Conservation (phyloP, 2,113 vertebrate species). For the Nothobranchius furzeri region DNA sequence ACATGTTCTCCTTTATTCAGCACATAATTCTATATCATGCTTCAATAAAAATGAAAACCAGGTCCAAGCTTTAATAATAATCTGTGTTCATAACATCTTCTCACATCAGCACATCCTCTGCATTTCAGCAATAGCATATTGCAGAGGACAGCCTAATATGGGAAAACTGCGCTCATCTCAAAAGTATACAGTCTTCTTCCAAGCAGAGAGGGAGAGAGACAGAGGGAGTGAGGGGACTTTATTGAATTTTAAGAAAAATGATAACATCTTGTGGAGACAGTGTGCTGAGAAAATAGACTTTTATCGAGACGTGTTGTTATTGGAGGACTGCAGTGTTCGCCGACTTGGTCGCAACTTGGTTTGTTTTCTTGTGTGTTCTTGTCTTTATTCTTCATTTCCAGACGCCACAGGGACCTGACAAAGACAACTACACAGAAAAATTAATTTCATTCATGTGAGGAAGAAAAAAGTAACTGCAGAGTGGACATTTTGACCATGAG, state of each 20-base stretch:
- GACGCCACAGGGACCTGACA: constrained; percentile 51
- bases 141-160: constrained; percentile 35
- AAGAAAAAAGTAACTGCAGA: constrained; percentile 23
- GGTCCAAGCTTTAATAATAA: constrained; percentile 44
- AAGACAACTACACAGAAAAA: constrained; percentile 40
- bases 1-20: constrained; percentile 15
- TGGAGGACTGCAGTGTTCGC: constrained; percentile 55
- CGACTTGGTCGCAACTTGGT: constrained; percentile 56
- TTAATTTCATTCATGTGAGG: constrained; percentile 28
- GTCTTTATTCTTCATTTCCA: constrained; percentile 73
- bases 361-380: constrained; percentile 56
- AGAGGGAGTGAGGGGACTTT: constrained; percentile 39
- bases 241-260: constrained; percentile 71
- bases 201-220: constrained; percentile 34
- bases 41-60: constrained; percentile 46
- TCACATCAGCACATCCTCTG: constrained; percentile 37
- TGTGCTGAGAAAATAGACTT: constrained; percentile 73
- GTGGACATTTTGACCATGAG: constrained; percentile 28
- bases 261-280: constrained; percentile 68
- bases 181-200: constrained; percentile 58
- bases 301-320: constrained; percentile 76
- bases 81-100: constrained; percentile 29
- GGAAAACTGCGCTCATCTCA: constrained; percentile 51
- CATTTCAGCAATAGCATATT: constrained; percentile 43
- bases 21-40: constrained; percentile 23